phyloP scores from a whole-genome alignment of 2,888 invertebrate genomes.

The Plagodis pulveraria region DNA sequence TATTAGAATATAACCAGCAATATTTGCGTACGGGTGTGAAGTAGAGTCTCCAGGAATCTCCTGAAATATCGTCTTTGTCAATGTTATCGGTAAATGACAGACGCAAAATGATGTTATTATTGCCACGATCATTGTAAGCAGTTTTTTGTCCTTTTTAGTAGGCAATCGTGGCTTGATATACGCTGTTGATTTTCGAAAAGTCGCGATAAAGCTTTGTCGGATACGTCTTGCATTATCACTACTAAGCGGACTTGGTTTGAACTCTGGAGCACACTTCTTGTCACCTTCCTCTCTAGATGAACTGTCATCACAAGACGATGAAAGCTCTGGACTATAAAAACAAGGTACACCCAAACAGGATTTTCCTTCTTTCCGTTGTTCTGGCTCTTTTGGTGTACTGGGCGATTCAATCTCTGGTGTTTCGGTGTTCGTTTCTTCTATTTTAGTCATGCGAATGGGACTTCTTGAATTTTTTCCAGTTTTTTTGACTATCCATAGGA shows the following conservation, averaged over 20 bases:
- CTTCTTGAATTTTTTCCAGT: conserved; percentile 86
- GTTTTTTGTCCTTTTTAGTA: conserved; percentile 89
- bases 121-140: conserved; percentile 94
- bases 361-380: conserved; percentile 23
- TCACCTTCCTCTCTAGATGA: conserved; percentile 60
- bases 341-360: conserved; percentile 37
- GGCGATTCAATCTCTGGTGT: conserved; percentile 46
- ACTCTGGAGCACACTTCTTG: conserved; percentile 55
- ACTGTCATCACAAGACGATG: conserved; percentile 45
- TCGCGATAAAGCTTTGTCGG: conserved; percentile 60
- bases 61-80: conserved; percentile 91
- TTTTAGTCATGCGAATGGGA: conserved; percentile 46
- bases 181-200: conserved; percentile 61
- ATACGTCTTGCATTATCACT: conserved; percentile 51
- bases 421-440: conserved; percentile 61
- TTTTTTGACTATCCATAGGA: conserved; percentile 91
- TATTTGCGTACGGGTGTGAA: conserved; percentile 87
- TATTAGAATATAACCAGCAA: conserved; percentile 93
- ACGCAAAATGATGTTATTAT: conserved; percentile 95
- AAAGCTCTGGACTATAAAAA: conserved; percentile 59
- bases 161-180: conserved; percentile 86
- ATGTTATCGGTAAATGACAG: conserved; percentile 96
- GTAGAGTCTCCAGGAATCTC: conserved; percentile 67
- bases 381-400: conserved; percentile 34
- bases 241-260: conserved; percentile 45